Percentiles rank a stretch among this genome's conserved stretches.
These are phyloP conservation scores for Gortyna flavago DNA, from an alignment of 2,888 invertebrate species.

Conservation along the genomic window DNA sequence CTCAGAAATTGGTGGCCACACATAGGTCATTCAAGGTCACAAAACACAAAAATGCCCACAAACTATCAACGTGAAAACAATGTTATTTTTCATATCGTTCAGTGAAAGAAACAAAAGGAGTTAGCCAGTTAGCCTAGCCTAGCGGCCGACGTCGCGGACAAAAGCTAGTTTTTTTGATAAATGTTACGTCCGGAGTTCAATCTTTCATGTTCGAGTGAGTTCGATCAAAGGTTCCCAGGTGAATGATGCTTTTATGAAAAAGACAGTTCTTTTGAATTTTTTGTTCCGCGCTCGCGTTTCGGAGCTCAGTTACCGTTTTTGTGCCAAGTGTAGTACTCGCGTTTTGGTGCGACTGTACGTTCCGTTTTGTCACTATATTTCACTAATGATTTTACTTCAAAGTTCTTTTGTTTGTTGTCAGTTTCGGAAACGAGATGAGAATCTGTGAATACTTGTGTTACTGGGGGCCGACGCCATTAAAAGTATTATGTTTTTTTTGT, in stretches of 20 bases:
- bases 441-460: background rate
- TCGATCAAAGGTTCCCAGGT: conserved; percentile 67
- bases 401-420: background rate
- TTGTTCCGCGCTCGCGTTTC: conserved; percentile 63
- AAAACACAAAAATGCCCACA: background rate
- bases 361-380: conserved; percentile 17
- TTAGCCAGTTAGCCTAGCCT: conserved; percentile 22
- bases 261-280: conserved; percentile 74
- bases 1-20: background rate
- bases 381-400: conserved; percentile 3
- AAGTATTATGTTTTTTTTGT: background rate
- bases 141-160: conserved; percentile 42
- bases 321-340: conserved; percentile 36
- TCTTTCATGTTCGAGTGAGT: conserved; percentile 72
- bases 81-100: conserved; percentile 38
- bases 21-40: background rate
- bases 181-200: conserved; percentile 67
- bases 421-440: background rate
- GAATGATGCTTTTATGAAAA: conserved; percentile 69
- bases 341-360: background rate
- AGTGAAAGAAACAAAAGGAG: conserved; percentile 40
- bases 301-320: conserved; percentile 58
- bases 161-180: conserved; percentile 59
- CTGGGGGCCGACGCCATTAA: background rate
- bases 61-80: conserved; percentile 33